Conservation (phyloP, 2,113 vertebrate genomes). For the Mesoclemmys tuberculata region DNA sequence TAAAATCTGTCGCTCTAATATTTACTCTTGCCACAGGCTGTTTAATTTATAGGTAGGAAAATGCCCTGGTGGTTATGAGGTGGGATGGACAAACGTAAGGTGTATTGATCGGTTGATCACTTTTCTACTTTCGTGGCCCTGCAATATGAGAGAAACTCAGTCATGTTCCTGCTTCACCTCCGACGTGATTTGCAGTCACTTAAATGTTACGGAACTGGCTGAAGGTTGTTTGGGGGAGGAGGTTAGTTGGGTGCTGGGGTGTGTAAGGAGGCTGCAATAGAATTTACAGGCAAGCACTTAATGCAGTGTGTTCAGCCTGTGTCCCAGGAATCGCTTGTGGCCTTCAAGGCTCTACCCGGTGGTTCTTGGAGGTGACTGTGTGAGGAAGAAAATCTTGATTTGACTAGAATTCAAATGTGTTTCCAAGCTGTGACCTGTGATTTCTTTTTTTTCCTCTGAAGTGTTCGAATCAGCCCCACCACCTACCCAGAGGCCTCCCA, state of each 20-base stretch:
- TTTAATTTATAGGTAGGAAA: not conserved
- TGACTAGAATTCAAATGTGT: not conserved
- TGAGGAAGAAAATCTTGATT: not conserved
- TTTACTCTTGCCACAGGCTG: not conserved
- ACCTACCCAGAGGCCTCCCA: too few species aligned
- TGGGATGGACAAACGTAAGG: not conserved
- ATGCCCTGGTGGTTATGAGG: rapidly evolving
- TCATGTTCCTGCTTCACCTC: not conserved
- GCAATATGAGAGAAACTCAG: rapidly evolving
- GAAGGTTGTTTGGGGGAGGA: not conserved
- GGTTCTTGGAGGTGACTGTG: rapidly evolving
- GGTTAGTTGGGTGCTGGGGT: not conserved
- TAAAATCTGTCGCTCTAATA: not conserved
- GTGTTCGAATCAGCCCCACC: too few species aligned
- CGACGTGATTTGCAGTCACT: not conserved
- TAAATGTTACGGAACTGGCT: rapidly evolving
- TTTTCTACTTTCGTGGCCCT: not conserved
- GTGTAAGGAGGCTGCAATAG: not conserved
- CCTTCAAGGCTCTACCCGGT: not conserved
- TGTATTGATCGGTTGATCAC: not conserved
- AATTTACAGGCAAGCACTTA: not conserved
- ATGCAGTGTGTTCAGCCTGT: not conserved
- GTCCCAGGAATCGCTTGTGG: not conserved
- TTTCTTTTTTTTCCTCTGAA: not conserved
- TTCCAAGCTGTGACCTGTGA: not conserved